A percentile compares a stretch with the other conserved stretches of the same genome.
phyloP scores from a whole-genome alignment of 2,888 invertebrate species.

The Hyposoter didymator region DNA sequence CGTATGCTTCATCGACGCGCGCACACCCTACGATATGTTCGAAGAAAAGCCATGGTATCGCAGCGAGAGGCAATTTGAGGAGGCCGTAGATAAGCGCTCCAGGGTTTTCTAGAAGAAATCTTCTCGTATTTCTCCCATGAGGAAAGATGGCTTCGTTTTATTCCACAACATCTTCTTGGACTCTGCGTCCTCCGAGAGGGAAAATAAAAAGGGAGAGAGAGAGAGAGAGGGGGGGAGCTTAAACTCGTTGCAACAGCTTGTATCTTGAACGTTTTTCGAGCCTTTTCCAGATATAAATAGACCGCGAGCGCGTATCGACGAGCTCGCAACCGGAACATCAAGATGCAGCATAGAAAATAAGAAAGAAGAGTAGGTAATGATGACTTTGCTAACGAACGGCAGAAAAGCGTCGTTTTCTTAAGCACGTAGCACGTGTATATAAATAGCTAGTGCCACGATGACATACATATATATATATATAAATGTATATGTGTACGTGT shows the following conservation, averaged over 20 bases:
- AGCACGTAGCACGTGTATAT: neutral
- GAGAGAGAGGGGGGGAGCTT: neutral
- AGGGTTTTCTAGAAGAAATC: conserved; percentile 27
- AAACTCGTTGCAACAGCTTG: conserved; percentile 44
- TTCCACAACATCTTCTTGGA: neutral
- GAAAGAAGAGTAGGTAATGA: conserved; percentile 32
- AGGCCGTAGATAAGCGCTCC: neutral
- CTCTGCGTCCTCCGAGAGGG: neutral
- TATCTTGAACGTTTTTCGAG: conserved; percentile 44
- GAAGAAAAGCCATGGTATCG: neutral
- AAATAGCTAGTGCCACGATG: conserved; percentile 1
- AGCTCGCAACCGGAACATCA: conserved; percentile 35
- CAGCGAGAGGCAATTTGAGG: neutral
- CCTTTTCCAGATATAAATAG: conserved; percentile 62
- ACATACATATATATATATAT: conserved; percentile 9
- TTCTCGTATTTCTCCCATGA: conserved; percentile 17
- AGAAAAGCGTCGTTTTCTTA: neutral
- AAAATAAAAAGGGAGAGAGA: neutral
- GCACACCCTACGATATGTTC: neutral
- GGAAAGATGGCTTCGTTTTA: conserved; percentile 25
- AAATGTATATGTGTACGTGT: no score
- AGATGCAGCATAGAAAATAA: conserved; percentile 13
- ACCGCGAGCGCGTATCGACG: conserved; percentile 29
- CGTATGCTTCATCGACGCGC: neutral
- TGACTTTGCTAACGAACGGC: conserved; percentile 32